Conservation (phyloP, 1,140 invertebrate species). For the Drosophila lacteicornis region DNA sequence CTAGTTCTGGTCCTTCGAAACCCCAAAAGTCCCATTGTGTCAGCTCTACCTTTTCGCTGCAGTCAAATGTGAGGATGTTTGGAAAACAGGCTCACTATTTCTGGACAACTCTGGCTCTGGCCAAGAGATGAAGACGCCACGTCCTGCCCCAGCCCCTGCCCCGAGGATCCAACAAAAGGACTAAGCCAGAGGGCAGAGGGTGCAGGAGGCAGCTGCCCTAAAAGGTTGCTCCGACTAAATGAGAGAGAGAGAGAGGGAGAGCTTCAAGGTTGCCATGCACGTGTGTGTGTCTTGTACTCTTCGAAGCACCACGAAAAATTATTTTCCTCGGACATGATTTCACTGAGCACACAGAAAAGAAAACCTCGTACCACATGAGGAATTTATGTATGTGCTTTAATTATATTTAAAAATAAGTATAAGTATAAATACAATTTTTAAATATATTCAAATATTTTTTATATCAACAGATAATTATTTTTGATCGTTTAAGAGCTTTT, state of each 20-base stretch:
- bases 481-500: too few species aligned
- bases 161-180: constrained; percentile 13
- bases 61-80: constrained; percentile 33
- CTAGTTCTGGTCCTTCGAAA: neutral
- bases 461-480: too few species aligned
- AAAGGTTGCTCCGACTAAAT: constrained; percentile 43
- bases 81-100: constrained; percentile 19
- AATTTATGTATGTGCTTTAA: neutral
- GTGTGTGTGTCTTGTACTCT: constrained; percentile 5
- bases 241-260: neutral
- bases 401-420: neutral
- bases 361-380: neutral
- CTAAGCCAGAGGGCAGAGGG: constrained; percentile 1
- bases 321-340: constrained; percentile 34
- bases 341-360: neutral
- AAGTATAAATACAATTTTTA: too few species aligned
- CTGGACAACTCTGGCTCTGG: constrained; percentile 26
- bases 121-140: constrained; percentile 21
- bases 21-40: neutral
- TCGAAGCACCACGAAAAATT: constrained; percentile 14
- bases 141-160: neutral
- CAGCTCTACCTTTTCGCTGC: constrained; percentile 16
- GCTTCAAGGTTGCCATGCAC: constrained; percentile 31
- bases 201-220: constrained; percentile 2
- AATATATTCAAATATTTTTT: too few species aligned